Base-by-base conservation (phyloP, 1,140 invertebrate species). In the Drosophila arizonae region DNA sequence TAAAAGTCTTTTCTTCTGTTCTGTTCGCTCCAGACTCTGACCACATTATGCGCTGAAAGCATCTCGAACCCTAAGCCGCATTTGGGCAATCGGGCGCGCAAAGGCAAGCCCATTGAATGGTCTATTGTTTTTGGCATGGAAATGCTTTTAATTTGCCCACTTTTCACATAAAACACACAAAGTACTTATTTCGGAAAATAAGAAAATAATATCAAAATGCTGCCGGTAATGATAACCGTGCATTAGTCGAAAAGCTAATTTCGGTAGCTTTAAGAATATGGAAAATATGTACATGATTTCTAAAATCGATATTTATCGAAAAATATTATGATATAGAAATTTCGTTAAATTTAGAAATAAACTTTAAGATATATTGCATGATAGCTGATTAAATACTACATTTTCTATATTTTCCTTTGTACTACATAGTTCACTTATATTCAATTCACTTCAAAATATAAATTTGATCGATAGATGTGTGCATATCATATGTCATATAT, bases 141-240 rank as follows among this genome's bases (percentile, higher is more conserved):
- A 86, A 86, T 84, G 82, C 84, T 86, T 86, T 86, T 86, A 86
- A 88, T 88, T 74, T 63, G 66, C 72, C 72, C 72, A 69, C 58
- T 64, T 60, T 67, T 41, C 48, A 56, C 26, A 63, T 30, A 39
- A 73, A 36, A 69, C 33, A 33, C 33, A 51, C 55, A 46, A n/a
- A 41, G 48, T 55, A 56, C 52, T 55, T 64, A 55, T 39, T 63
- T 45, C 15, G 6, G 39, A 64, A 65, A 51, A 45, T 33, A 54
- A 15, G 28, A 33, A 36, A 55, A 55, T 21, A 61, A 48, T 56
- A 39, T 28, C n/a, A 26, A 13, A 54, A 54, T n/a, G 13, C 21
- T 15, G 17, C 10, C 36, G n/a, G 33, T 15, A 13, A 67, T 26
- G 46, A 46, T 15, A 39, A 52, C 66, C 39, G 30, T 41, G 45